phyloP scores from a whole-genome alignment of 2,113 vertebrate species.

The Elgaria multicarinata region DNA sequence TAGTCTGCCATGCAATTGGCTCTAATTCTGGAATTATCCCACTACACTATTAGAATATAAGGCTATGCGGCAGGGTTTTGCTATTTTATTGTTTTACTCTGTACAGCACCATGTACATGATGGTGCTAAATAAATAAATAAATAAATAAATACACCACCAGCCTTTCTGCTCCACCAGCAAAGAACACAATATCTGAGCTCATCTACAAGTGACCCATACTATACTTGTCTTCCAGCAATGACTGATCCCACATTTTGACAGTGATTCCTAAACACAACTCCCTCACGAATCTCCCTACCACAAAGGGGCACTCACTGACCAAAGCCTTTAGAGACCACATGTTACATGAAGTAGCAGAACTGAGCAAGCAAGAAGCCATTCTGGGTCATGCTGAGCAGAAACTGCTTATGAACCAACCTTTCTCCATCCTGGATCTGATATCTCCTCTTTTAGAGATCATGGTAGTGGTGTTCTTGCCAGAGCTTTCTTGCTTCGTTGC shows the following conservation, averaged over 20 bases:
- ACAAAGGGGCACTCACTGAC: neutral
- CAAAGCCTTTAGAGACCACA: neutral
- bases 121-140: no score
- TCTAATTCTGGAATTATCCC: neutral
- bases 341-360: neutral
- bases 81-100: no score
- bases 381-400: neutral
- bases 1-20: no score
- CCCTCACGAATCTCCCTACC: neutral
- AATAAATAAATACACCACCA: no score
- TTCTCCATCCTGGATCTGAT: conserved; percentile 42
- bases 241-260: neutral
- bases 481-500: conserved; percentile 48
- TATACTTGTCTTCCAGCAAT: no score
- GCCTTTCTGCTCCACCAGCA: no score
- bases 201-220: neutral
- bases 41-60: no score
- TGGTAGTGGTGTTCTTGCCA: conserved; percentile 32
- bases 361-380: neutral
- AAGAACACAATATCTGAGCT: neutral
- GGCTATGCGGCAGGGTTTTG: no score
- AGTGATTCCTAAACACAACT: neutral
- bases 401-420: conserved; percentile 59
- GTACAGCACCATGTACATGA: no score
- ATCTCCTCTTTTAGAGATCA: conserved; percentile 31